Percentiles rank a stretch among this genome's conserved stretches.
These are phyloP conservation scores for Mus spretus DNA, from an alignment of 2,797 vertebrate species.

Conservation along the genomic window DNA sequence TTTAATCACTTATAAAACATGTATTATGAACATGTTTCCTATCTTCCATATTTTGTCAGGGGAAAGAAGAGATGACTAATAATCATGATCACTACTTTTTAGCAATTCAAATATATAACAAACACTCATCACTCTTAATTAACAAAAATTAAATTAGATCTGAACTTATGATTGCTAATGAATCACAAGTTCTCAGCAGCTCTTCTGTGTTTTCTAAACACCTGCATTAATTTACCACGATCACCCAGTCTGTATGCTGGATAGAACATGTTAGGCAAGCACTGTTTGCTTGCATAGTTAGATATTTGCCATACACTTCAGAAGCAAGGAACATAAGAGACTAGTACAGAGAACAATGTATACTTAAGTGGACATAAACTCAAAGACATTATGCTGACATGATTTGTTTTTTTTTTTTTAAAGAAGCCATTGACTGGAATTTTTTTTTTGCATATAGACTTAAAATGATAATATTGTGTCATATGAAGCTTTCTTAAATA, in stretches of 20 bases:
- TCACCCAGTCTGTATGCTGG: conserved; percentile 1
- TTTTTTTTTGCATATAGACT: background rate
- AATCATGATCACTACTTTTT: conserved; percentile 55
- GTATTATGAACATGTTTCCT: conserved; percentile 27
- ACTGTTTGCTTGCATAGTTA: conserved; percentile 55
- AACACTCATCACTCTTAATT: conserved; percentile 74
- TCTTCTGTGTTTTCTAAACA: conserved; percentile 66
- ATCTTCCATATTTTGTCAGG: conserved; percentile 9
- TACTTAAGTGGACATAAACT: background rate
- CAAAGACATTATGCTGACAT: background rate
- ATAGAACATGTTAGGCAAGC: conserved; percentile 46
- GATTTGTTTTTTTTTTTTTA: background rate
- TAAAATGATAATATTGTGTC: background rate
- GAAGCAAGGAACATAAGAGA: conserved; percentile 26
- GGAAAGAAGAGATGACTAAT: conserved; percentile 50
- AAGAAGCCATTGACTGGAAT: background rate
- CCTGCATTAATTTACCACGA: conserved; percentile 43
- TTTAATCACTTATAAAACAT: conserved; percentile 46
- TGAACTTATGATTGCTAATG: conserved; percentile 66
- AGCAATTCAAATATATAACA: conserved; percentile 68
- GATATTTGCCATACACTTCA: background rate
- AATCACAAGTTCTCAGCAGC: conserved; percentile 44
- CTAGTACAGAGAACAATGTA: background rate
- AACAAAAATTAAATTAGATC: conserved; percentile 70
- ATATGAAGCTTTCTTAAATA: background rate